Evolutionary conservation across 2,113 vertebrate species (phyloP).

Genomic region (Oncorhynchus tshawytscha): DNA sequence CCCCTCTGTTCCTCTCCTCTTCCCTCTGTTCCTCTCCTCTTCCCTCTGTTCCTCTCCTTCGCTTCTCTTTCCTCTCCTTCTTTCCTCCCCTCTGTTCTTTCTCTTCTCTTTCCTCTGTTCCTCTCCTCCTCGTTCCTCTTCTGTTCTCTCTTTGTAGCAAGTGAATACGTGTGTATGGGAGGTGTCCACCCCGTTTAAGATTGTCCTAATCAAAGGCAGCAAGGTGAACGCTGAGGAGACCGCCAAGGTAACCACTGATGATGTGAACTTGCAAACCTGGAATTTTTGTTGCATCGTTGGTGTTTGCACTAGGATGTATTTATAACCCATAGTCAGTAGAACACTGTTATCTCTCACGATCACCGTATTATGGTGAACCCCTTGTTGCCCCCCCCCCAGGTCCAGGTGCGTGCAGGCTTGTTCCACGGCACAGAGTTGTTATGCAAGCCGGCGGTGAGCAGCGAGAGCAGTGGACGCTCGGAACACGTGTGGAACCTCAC

Average conservation of each 20-base stretch:
- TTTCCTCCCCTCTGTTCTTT: no score
- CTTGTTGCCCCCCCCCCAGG: constrained; percentile 65
- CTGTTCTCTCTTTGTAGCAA: constrained; percentile 51
- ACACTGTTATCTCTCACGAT: neutral
- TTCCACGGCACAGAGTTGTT: constrained; percentile 96
- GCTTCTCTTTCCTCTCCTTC: no score
- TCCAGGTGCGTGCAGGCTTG: constrained; percentile 94
- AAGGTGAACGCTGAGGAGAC: constrained; percentile 95
- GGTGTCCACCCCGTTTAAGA: constrained; percentile 82
- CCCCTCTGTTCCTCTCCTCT: no score
- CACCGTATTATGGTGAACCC: neutral
- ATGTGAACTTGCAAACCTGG: neutral
- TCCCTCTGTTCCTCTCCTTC: no score
- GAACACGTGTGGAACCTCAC: constrained; percentile 88
- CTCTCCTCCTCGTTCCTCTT: neutral
- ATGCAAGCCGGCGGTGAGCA: constrained; percentile 89
- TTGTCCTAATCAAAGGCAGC: constrained; percentile 86
- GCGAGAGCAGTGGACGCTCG: constrained; percentile 86
- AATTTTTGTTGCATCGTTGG: no score
- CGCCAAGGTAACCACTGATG: constrained; percentile 81
- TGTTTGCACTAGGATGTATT: neutral
- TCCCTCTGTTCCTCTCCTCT: no score
- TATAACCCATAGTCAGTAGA: neutral
- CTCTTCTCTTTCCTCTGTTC: no score
- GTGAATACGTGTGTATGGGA: constrained; percentile 86